These are phyloP conservation scores for Furcula furcula DNA, from an alignment of 2,888 invertebrate genomes.

Conservation along the genomic window DNA sequence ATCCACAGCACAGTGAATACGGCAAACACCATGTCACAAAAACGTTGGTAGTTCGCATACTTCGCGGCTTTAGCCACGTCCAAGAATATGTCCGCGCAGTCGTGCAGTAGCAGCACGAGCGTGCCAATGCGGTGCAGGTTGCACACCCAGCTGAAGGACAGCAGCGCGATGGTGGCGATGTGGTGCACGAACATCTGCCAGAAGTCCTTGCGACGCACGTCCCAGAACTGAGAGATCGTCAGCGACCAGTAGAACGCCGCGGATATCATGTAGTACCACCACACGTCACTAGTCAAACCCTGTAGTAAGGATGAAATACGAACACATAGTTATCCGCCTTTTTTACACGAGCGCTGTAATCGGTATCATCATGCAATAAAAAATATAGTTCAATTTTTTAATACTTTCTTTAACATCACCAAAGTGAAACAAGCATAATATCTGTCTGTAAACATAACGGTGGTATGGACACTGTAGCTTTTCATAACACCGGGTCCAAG, in stretches of 20 bases:
- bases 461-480: too few species aligned
- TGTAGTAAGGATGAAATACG: slow-evolving; percentile 68
- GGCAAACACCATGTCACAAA: slow-evolving; percentile 94
- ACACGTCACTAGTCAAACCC: slow-evolving; percentile 90
- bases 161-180: slow-evolving; percentile 93
- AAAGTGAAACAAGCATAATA: too few species aligned
- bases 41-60: slow-evolving; percentile 93
- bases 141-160: slow-evolving; percentile 97
- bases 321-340: too few species aligned
- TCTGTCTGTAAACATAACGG: too few species aligned
- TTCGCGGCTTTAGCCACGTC: slow-evolving; percentile 97
- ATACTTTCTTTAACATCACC: too few species aligned
- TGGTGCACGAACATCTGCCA: slow-evolving; percentile 99
- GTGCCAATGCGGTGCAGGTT: slow-evolving; percentile 96
- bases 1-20: slow-evolving; percentile 96
- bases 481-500: too few species aligned
- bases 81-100: slow-evolving; percentile 94
- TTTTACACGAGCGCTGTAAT: too few species aligned
- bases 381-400: too few species aligned
- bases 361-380: too few species aligned
- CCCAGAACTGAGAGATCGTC: slow-evolving; percentile 95
- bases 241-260: slow-evolving; percentile 98
- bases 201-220: slow-evolving; percentile 96
- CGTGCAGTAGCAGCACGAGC: slow-evolving; percentile 92
- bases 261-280: slow-evolving; percentile 99